A percentile compares a stretch with the other conserved stretches of the same genome.
Conservation (phyloP, 2,797 vertebrate species). For the Brachyrhaphis roseni region DNA sequence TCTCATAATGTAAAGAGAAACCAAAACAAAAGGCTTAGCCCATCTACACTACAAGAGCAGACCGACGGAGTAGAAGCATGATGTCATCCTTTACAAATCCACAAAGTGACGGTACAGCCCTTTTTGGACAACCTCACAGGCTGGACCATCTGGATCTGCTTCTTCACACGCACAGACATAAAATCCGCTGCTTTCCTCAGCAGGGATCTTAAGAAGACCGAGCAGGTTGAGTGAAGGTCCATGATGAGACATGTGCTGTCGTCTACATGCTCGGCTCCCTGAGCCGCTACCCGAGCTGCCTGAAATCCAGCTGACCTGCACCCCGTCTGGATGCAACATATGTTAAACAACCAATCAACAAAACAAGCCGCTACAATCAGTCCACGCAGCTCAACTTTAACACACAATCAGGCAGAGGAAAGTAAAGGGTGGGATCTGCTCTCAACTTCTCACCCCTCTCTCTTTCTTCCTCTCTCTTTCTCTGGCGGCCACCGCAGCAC, state of each 20-base stretch:
- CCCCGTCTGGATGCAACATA: constrained; percentile 5
- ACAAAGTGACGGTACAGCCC: constrained; percentile 50
- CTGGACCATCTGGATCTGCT: neutral
- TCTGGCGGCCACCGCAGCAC: constrained; percentile 16
- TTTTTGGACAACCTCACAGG: constrained; percentile 33
- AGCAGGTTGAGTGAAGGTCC: constrained; percentile 20
- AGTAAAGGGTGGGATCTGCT: constrained; percentile 26
- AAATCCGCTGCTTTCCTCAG: constrained; percentile 17
- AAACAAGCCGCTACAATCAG: neutral
- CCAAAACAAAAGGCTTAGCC: constrained; percentile 31
- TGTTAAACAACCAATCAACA: constrained; percentile 14
- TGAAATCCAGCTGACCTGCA: neutral
- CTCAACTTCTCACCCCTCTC: constrained; percentile 50
- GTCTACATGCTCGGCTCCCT: constrained; percentile 39
- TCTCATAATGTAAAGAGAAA: neutral
- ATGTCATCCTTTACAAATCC: constrained; percentile 67
- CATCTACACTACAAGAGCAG: constrained; percentile 27
- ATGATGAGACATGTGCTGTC: constrained; percentile 39
- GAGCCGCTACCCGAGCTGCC: constrained; percentile 5
- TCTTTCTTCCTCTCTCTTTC: neutral
- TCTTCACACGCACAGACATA: neutral
- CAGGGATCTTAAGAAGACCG: constrained; percentile 20
- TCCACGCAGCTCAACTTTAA: constrained; percentile 41
- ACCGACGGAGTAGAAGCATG: constrained; percentile 62
- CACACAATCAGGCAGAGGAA: constrained; percentile 8